Evolutionary conservation across 2,888 invertebrate genomes (phyloP), one percentile per base, ranked within the genome.

Genomic region (Nemotelus pantherinus): DNA sequence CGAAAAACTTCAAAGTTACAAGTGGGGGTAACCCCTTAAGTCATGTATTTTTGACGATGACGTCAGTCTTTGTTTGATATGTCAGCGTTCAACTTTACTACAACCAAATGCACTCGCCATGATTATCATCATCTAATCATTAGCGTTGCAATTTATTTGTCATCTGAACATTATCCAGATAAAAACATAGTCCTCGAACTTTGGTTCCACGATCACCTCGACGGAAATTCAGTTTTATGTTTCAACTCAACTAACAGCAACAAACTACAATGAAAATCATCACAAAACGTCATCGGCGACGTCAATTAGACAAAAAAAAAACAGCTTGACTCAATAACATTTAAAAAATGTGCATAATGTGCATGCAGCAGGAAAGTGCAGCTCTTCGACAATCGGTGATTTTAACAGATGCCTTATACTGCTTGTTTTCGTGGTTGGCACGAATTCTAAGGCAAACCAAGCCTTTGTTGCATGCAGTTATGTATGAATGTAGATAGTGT

Each of bases 161-260:
- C 67, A 67, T 67, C n/a, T 25, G 10, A 10, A 57, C 10, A 50
- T 50, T 6, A 25, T 10, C 10, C 25, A 47, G 25, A 48, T 45
- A 10, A 10, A 50, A 57, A 57, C 9, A 47, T 47, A 67, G 67
- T 67, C 67, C 67, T 67, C 67, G 67, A 67, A 67, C 67, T 67
- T 67, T 67, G 67, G 44, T 47, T n/a, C 48, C 67, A 25, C 47
- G 67, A 67, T 67, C 67, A 67, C 67, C 67, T 67, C 67, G 67
- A 67, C 67, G 67, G 67, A 67, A 67, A 67, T 67, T 25, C 67
- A 67, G 67, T 67, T 67, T 67, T 25, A 39, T 67, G 67, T 48
- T 48, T 65, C 65, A 47, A 64, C 53, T 65, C 9, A 65, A 44
- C 57, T 9, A 64, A 6, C 44, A 64, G 43, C 39, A 43, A 25